phyloP scores from a whole-genome alignment of 2,797 vertebrate species.

The Ataeniobius toweri region DNA sequence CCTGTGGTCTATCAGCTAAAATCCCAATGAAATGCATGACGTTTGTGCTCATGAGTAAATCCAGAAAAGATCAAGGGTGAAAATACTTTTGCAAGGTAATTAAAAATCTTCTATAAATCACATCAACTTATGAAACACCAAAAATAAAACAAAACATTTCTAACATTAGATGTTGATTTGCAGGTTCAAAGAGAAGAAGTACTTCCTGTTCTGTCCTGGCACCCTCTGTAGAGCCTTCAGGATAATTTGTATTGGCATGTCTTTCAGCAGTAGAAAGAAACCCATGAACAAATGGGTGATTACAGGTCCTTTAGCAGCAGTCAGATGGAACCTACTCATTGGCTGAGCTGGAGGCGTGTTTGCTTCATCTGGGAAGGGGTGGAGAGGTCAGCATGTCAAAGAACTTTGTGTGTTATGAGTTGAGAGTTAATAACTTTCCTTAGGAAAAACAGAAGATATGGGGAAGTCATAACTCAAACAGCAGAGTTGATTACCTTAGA shows the following conservation, averaged over 20 bases:
- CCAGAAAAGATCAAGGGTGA: no score
- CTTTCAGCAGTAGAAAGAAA: slow-evolving; percentile 21
- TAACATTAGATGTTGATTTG: neutral
- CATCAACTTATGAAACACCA: neutral
- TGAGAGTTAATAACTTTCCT: slow-evolving; percentile 18
- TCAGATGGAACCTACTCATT: slow-evolving; percentile 45
- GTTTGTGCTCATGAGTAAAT: neutral
- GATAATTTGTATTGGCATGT: slow-evolving; percentile 48
- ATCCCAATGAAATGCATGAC: no score
- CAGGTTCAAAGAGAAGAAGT: neutral
- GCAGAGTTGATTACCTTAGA: neutral
- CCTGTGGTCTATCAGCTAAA: no score
- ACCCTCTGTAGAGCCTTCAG: neutral
- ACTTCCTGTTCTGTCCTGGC: neutral
- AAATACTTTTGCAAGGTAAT: neutral
- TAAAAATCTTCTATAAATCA: neutral
- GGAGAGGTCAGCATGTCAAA: slow-evolving; percentile 27
- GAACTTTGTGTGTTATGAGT: slow-evolving; percentile 34
- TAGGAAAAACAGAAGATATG: slow-evolving; percentile 18
- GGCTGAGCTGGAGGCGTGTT: slow-evolving; percentile 63
- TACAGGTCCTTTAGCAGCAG: neutral
- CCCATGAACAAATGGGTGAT: slow-evolving; percentile 13
- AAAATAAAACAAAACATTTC: neutral
- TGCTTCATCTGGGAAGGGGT: neutral
- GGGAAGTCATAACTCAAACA: slow-evolving; percentile 43